Conservation (phyloP, 2,888 invertebrate species). For the Scaptodrosophila latifasciaeformis region DNA sequence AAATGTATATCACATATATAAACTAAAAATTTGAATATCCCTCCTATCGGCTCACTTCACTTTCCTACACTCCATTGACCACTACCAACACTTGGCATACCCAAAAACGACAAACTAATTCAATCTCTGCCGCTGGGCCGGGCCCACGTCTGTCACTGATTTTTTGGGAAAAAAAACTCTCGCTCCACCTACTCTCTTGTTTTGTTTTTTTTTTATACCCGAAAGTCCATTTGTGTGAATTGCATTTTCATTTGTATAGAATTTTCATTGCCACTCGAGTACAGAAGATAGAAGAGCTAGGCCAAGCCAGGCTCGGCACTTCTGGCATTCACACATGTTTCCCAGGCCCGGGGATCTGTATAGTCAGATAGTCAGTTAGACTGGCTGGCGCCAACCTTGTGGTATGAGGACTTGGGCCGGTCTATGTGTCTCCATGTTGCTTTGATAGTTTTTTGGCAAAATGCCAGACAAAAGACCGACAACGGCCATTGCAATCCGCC, state of each 20-base stretch:
- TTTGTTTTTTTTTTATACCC: slow-evolving; percentile 15
- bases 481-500: slow-evolving; percentile 23
- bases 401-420: background rate
- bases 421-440: slow-evolving; percentile 54
- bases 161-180: slow-evolving; percentile 4
- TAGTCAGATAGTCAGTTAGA: background rate
- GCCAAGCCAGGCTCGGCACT: slow-evolving; percentile 2
- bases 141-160: slow-evolving; percentile 56
- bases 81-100: no score
- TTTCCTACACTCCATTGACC: no score
- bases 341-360: background rate
- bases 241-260: slow-evolving; percentile 67
- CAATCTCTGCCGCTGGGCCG: slow-evolving; percentile 54
- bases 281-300: background rate
- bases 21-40: background rate
- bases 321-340: slow-evolving; percentile 47
- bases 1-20: slow-evolving; percentile 16
- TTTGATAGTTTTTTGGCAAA: slow-evolving; percentile 65
- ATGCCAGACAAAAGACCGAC: slow-evolving; percentile 41
- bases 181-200: background rate
- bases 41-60: slow-evolving; percentile 11
- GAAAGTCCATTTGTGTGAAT: slow-evolving; percentile 57
- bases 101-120: slow-evolving; percentile 56
- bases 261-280: slow-evolving; percentile 54
- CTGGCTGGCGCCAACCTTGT: background rate